phyloP scores from a whole-genome alignment of 2,888 invertebrate genomes.

The Cryptocheilus praepositus region DNA sequence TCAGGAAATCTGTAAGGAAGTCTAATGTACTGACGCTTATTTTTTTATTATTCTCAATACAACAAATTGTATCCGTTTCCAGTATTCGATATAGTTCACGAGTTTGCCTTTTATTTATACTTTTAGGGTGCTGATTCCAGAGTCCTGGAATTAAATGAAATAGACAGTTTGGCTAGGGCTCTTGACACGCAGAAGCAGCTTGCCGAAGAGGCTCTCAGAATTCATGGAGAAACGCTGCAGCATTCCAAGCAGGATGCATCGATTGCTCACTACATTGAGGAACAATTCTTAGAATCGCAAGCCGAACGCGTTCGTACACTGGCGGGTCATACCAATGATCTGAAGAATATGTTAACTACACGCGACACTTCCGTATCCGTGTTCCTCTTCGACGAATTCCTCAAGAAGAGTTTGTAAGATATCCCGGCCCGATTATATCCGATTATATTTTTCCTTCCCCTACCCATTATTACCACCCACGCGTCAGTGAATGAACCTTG shows the following conservation, averaged over 20 bases:
- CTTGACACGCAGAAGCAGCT: slow-evolving; percentile 86
- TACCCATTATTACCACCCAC: no score
- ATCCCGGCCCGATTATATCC: slow-evolving; percentile 9
- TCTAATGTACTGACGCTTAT: background rate
- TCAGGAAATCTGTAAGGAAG: slow-evolving; percentile 58
- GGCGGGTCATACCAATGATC: slow-evolving; percentile 85
- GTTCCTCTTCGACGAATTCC: slow-evolving; percentile 85
- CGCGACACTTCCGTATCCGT: slow-evolving; percentile 81
- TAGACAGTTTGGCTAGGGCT: slow-evolving; percentile 84
- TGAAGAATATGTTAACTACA: slow-evolving; percentile 79
- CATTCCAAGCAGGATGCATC: slow-evolving; percentile 76
- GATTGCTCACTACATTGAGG: slow-evolving; percentile 85
- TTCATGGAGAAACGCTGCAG: slow-evolving; percentile 83
- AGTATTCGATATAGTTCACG: slow-evolving; percentile 3
- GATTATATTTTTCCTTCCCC: slow-evolving; percentile 2
- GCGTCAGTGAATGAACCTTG: no score
- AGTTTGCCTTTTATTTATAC: no score
- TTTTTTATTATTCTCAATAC: background rate
- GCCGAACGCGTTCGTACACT: slow-evolving; percentile 81
- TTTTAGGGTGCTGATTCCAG: slow-evolving; percentile 24
- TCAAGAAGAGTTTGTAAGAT: slow-evolving; percentile 59
- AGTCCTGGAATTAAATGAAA: slow-evolving; percentile 79
- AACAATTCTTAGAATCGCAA: slow-evolving; percentile 84
- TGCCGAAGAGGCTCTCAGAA: slow-evolving; percentile 81
- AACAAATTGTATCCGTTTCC: background rate